These are phyloP conservation scores for Atherinosoma microstoma DNA, from an alignment of 2,797 vertebrate genomes.

Conservation along the genomic window DNA sequence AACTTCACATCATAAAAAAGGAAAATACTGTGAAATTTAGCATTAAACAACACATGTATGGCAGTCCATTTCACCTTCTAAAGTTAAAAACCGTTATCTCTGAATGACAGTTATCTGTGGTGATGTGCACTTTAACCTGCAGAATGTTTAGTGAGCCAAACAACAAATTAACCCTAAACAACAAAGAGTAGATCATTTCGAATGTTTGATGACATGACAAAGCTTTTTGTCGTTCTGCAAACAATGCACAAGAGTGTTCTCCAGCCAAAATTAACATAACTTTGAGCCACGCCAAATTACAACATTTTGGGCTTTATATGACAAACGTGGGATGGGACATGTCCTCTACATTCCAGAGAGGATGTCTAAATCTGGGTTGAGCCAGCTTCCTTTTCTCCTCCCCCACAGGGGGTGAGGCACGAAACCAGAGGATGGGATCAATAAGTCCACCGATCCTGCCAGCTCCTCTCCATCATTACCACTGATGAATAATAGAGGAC, in stretches of 20 bases:
- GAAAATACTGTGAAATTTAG: not conserved
- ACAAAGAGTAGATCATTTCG: not conserved
- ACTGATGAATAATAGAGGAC: slow-evolving; percentile 82
- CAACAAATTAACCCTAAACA: not conserved
- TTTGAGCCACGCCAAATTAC: not conserved
- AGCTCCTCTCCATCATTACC: slow-evolving; percentile 78
- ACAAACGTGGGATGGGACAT: slow-evolving; percentile 21
- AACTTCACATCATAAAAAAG: slow-evolving; percentile 13
- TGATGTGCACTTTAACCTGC: not conserved
- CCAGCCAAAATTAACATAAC: slow-evolving; percentile 13
- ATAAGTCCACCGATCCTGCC: slow-evolving; percentile 79
- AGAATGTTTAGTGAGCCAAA: not conserved
- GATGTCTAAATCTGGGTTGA: slow-evolving; percentile 44
- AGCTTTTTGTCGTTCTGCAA: slow-evolving; percentile 1
- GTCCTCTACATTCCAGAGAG: slow-evolving; percentile 31
- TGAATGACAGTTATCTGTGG: not conserved
- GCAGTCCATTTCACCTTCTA: not conserved
- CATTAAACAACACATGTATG: not conserved
- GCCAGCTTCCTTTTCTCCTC: slow-evolving; percentile 26
- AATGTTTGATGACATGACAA: not conserved
- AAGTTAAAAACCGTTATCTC: not conserved
- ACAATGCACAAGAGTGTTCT: not conserved
- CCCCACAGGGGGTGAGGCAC: slow-evolving; percentile 68
- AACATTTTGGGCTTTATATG: slow-evolving; percentile 19
- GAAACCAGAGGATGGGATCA: slow-evolving; percentile 75